Conservation (phyloP, 2,113 vertebrate genomes). For the Procapra przewalskii region DNA sequence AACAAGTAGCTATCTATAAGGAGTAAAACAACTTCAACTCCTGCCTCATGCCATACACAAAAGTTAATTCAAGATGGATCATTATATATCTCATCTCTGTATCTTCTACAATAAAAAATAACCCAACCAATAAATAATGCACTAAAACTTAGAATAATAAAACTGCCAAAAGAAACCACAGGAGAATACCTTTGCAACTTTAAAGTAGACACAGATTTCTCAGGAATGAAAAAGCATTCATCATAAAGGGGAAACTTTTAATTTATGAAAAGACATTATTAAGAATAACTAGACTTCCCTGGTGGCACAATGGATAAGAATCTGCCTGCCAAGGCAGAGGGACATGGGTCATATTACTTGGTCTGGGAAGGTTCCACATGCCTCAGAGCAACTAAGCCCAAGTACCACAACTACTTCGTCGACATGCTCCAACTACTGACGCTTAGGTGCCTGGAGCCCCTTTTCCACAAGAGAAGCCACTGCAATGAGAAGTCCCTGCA, state of each 20-base stretch:
- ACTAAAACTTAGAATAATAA: neutral
- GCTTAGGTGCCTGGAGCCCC: neutral
- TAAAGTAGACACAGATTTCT: neutral
- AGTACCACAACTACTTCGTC: neutral
- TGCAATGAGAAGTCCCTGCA: neutral
- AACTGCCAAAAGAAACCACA: slow-evolving; percentile 1
- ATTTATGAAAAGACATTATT: neutral
- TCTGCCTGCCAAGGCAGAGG: neutral
- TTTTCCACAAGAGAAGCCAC: neutral
- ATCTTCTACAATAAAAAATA: neutral
- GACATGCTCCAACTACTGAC: neutral
- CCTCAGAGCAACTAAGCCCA: neutral
- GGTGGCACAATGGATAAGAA: neutral
- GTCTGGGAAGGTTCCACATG: neutral
- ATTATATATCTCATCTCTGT: neutral
- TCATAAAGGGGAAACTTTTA: neutral
- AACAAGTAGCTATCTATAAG: neutral
- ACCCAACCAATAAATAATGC: neutral
- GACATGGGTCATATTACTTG: neutral
- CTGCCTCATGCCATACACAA: neutral
- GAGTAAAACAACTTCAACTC: neutral
- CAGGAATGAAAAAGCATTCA: neutral
- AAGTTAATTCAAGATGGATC: slow-evolving; percentile 25
- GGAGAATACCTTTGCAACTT: neutral
- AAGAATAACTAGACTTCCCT: neutral